Percentiles rank a stretch among this genome's conserved stretches.
phyloP scores from a whole-genome alignment of 2,888 invertebrate species.

The Odontocolon sp. region DNA sequence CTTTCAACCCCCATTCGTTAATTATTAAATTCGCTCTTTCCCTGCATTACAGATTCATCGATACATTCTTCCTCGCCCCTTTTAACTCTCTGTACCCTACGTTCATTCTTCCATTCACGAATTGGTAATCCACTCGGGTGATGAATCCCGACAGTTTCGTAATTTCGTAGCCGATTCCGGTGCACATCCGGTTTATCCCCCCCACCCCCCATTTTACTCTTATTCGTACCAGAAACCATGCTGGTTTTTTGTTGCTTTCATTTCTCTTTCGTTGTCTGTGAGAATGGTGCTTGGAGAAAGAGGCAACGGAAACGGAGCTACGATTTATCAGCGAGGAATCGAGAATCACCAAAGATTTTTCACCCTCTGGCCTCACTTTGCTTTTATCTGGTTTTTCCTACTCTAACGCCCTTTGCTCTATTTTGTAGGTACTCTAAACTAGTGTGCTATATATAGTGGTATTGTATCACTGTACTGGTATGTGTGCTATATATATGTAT shows the following conservation, averaged over 20 bases:
- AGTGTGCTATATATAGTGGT: background rate
- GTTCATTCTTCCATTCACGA: conserved; percentile 18
- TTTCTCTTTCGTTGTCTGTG: conserved; percentile 16
- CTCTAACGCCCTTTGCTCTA: background rate
- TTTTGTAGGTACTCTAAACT: conserved; percentile 11
- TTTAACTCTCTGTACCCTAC: background rate
- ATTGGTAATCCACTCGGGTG: conserved; percentile 51
- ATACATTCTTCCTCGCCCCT: conserved; percentile 14
- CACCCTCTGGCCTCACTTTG: conserved; percentile 35
- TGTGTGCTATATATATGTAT: background rate
- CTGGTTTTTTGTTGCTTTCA: conserved; percentile 1
- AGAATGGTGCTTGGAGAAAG: conserved; percentile 6
- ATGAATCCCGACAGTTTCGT: conserved; percentile 52
- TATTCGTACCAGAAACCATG: background rate
- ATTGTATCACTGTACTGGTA: background rate
- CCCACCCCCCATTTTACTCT: background rate
- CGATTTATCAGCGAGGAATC: conserved; percentile 51
- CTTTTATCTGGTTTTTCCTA: conserved; percentile 6
- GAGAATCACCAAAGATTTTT: conserved; percentile 57
- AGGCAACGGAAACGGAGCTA: conserved; percentile 40
- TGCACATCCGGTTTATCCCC: too few relatives aligned
- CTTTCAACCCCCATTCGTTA: background rate
- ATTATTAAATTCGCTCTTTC: conserved; percentile 23
- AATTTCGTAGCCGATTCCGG: conserved; percentile 41
- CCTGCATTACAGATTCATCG: conserved; percentile 31